phyloP scores from a whole-genome alignment of 2,888 invertebrate genomes.

The Hyposoter didymator region DNA sequence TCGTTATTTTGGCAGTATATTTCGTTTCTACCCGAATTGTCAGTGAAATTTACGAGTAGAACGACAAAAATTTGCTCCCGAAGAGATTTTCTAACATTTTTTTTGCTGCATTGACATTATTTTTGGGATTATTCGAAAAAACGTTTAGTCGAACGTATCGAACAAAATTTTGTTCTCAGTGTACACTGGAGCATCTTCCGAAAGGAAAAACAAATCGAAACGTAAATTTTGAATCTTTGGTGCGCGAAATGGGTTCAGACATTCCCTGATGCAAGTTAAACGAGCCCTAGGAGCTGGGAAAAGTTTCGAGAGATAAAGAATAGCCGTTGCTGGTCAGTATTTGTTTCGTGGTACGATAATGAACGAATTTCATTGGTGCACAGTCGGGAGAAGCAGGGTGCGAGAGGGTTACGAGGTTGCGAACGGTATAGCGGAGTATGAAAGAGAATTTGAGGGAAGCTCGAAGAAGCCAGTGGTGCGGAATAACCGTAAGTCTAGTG shows the following conservation, averaged over 20 bases:
- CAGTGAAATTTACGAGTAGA: too few relatives aligned
- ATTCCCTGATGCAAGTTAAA: not conserved
- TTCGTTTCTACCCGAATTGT: too few relatives aligned
- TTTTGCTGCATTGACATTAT: too few relatives aligned
- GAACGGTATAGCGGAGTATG: slow-evolving; percentile 13
- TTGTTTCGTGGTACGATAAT: slow-evolving; percentile 69
- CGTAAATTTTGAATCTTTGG: not conserved
- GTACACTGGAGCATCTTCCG: too few relatives aligned
- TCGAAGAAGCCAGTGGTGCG: slow-evolving; percentile 79
- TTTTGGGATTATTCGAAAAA: too few relatives aligned
- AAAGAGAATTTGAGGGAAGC: slow-evolving; percentile 42
- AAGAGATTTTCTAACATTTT: too few relatives aligned
- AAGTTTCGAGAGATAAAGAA: not conserved
- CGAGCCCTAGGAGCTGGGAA: not conserved
- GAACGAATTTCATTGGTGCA: slow-evolving; percentile 35
- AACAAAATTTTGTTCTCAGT: too few relatives aligned
- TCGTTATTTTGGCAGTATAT: too few relatives aligned
- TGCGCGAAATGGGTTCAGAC: not conserved
- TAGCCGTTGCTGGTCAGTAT: slow-evolving; percentile 72
- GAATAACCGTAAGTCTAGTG: slow-evolving; percentile 82
- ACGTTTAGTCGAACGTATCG: too few relatives aligned
- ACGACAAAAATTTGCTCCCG: too few relatives aligned
- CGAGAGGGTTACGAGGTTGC: slow-evolving; percentile 36
- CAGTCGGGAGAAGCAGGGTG: slow-evolving; percentile 17
- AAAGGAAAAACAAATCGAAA: not conserved